Conservation (phyloP, 2,797 vertebrate species). For the Gymnocypris eckloni region DNA sequence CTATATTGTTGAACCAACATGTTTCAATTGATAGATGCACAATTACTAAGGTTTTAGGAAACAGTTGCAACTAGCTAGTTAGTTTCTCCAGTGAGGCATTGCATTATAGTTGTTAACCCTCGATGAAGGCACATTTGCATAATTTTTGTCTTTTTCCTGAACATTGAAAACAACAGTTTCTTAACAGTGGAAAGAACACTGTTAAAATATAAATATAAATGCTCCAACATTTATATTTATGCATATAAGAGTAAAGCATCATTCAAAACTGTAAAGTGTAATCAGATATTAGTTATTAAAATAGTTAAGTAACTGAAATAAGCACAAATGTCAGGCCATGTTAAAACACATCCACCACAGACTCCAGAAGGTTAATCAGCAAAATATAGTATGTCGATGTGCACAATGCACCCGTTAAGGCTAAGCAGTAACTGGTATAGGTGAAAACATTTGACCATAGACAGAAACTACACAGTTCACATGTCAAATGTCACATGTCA, state of each 20-base stretch:
- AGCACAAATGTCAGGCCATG: neutral
- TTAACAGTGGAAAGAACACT: neutral
- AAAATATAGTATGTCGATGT: neutral
- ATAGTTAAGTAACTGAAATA: neutral
- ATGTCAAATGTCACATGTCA: neutral
- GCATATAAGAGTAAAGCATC: neutral
- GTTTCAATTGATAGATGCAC: too few species aligned
- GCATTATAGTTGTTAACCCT: neutral
- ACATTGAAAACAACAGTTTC: neutral
- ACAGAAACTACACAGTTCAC: neutral
- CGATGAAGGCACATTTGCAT: neutral
- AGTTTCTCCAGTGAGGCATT: neutral
- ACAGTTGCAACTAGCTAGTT: neutral
- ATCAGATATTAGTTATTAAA: neutral
- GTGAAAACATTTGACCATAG: neutral
- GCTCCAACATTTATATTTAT: neutral
- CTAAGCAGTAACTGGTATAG: neutral
- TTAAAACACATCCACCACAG: neutral
- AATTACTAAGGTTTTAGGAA: too few species aligned
- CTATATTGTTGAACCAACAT: neutral
- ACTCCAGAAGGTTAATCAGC: neutral
- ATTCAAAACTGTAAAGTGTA: neutral
- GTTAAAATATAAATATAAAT: neutral
- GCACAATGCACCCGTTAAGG: neutral
- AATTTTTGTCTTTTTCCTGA: neutral